These are phyloP conservation scores for Polypedilum pembai DNA, from an alignment of 1,140 invertebrate species.

Conservation along the genomic window DNA sequence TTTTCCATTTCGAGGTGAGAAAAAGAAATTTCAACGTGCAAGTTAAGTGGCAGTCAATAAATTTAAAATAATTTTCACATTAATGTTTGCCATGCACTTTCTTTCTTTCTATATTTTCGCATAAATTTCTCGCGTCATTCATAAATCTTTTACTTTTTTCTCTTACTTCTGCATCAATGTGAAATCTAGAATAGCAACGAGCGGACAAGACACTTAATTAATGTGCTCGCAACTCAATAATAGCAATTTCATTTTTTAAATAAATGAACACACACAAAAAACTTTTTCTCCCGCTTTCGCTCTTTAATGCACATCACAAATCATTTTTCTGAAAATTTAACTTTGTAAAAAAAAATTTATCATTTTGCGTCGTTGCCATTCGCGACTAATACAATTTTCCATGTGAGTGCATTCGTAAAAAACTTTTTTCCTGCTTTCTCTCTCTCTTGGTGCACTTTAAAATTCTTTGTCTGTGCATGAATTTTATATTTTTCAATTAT, in stretches of 20 bases:
- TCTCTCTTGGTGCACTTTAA: background rate
- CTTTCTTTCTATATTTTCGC: too few species aligned
- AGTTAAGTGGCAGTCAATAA: too few species aligned
- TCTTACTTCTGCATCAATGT: background rate
- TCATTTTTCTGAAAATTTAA: background rate
- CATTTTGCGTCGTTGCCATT: background rate
- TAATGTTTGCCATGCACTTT: too few species aligned
- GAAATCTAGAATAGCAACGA: background rate
- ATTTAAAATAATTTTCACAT: too few species aligned
- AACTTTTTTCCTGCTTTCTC: background rate
- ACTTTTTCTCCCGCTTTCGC: background rate
- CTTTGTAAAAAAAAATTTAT: background rate
- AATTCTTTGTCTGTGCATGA: background rate
- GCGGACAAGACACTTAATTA: slow-evolving; percentile 2
- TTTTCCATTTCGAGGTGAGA: slow-evolving; percentile 1
- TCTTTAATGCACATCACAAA: slow-evolving; percentile 3
- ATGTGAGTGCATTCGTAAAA: background rate
- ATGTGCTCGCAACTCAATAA: background rate
- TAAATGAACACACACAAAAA: background rate
- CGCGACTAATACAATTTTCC: slow-evolving; percentile 20
- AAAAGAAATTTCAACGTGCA: background rate
- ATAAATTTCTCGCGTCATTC: slow-evolving; percentile 1
- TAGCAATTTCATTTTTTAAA: background rate
- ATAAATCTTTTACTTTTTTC: background rate
- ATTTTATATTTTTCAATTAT: slow-evolving; percentile 21